Percentiles rank a stretch among this genome's conserved stretches.
Conservation (phyloP, 2,888 invertebrate genomes). For the Drosophila nr. medialis region DNA sequence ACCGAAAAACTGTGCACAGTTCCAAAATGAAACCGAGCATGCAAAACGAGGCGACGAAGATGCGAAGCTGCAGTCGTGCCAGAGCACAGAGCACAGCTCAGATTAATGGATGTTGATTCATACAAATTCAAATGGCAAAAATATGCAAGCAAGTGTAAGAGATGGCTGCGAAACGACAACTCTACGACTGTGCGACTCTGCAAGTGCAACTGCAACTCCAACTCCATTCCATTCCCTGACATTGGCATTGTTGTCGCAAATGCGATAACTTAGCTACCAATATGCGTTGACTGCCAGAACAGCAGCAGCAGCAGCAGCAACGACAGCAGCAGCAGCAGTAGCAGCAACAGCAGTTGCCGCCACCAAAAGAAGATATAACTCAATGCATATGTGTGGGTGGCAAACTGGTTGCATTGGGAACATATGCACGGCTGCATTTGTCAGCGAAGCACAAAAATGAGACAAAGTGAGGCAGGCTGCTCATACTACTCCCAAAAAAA, state of each 20-base stretch:
- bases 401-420: slow-evolving; percentile 39
- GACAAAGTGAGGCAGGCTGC: slow-evolving; percentile 75
- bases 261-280: slow-evolving; percentile 80
- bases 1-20: slow-evolving; percentile 64
- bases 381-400: slow-evolving; percentile 64
- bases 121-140: slow-evolving; percentile 81
- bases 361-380: slow-evolving; percentile 69
- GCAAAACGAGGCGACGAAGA: slow-evolving; percentile 72
- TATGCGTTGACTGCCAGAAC: slow-evolving; percentile 76
- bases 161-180: slow-evolving; percentile 61
- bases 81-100: slow-evolving; percentile 58
- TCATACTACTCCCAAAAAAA: slow-evolving; percentile 13
- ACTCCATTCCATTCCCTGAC: slow-evolving; percentile 12
- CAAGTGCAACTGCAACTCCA: slow-evolving; percentile 28
- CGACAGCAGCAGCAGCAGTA: slow-evolving; percentile 7
- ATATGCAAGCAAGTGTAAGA: slow-evolving; percentile 80
- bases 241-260: slow-evolving; percentile 78
- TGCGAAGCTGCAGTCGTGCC: slow-evolving; percentile 38
- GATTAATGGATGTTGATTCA: slow-evolving; percentile 80
- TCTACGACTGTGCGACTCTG: slow-evolving; percentile 34
- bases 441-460: slow-evolving; percentile 81
- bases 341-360: slow-evolving; percentile 25
- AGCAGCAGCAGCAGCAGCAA: slow-evolving; percentile 3
- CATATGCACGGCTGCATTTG: slow-evolving; percentile 81
- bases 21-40: slow-evolving; percentile 79